Evolutionary conservation across 2,888 invertebrate genomes (phyloP).

Genomic region (Trichopria drosophilae): DNA sequence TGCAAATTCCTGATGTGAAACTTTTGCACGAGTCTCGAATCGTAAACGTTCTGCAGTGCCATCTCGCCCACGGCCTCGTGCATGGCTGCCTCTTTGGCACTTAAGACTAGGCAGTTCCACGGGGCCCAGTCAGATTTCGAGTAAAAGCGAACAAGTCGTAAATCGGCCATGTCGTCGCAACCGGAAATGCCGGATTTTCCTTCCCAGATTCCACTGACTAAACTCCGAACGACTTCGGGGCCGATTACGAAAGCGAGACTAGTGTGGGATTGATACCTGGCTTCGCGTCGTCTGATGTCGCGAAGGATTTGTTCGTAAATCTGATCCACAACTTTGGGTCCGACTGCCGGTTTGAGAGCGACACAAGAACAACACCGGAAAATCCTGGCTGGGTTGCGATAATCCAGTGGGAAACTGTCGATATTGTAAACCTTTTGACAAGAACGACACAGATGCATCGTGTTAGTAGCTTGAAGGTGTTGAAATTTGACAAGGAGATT

Average conservation of each 20-base stretch:
- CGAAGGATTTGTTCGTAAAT: conserved; percentile 76
- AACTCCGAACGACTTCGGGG: conserved; percentile 76
- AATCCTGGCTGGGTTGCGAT: conserved; percentile 17
- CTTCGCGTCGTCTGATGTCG: conserved; percentile 63
- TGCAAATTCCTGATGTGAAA: conserved; percentile 70
- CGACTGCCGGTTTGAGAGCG: no score
- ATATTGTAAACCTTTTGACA: no score
- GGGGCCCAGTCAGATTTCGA: conserved; percentile 83
- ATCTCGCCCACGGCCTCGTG: conserved; percentile 67
- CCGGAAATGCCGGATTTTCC: conserved; percentile 84
- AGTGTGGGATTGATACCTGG: conserved; percentile 58
- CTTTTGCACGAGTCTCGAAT: conserved; percentile 68
- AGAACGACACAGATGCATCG: no score
- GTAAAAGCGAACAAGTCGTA: conserved; percentile 79
- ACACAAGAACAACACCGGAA: conserved; percentile 32
- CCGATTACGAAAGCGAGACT: conserved; percentile 75
- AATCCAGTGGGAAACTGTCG: no score
- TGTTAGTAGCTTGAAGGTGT: conserved; percentile 4
- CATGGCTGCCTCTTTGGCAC: conserved; percentile 76
- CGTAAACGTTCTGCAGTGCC: conserved; percentile 61
- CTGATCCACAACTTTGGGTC: conserved; percentile 55
- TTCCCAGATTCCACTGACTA: conserved; percentile 88
- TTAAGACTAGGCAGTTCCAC: conserved; percentile 89
- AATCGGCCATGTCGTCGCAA: conserved; percentile 71
- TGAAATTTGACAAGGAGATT: background rate